These are phyloP conservation scores for Silurus asotus DNA, from an alignment of 2,113 vertebrate species.

Conservation along the genomic window DNA sequence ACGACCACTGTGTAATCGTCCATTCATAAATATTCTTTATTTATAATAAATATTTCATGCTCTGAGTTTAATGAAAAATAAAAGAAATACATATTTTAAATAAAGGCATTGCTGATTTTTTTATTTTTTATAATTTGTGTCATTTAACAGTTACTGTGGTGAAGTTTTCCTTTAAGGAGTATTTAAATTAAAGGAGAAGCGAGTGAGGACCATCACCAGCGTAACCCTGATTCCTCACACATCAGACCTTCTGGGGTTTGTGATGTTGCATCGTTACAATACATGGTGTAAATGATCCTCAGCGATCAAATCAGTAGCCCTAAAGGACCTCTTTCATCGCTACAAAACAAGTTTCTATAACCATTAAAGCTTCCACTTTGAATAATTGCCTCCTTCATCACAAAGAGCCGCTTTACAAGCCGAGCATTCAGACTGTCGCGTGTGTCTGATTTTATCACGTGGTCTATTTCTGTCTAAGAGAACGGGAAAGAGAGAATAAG, in stretches of 20 bases:
- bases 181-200: background rate
- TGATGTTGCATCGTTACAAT: background rate
- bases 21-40: too few species aligned
- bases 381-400: background rate
- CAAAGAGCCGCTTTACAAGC: background rate
- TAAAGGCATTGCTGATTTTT: too few species aligned
- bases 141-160: background rate
- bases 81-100: too few species aligned
- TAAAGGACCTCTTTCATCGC: constrained; percentile 5
- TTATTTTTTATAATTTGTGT: too few species aligned
- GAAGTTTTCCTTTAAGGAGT: background rate
- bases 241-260: background rate
- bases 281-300: background rate
- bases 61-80: too few species aligned
- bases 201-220: background rate
- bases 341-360: background rate
- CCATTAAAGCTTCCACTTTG: background rate
- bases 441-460: background rate
- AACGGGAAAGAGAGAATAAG: background rate
- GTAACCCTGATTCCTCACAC: background rate
- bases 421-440: background rate
- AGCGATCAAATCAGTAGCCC: background rate
- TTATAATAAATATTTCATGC: too few species aligned
- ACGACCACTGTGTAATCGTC: too few species aligned
- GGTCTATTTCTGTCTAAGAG: background rate